Percentiles rank a stretch among this genome's conserved stretches.
Conservation (phyloP, 1,140 invertebrate species). For the Phenacoccus solenopsis region DNA sequence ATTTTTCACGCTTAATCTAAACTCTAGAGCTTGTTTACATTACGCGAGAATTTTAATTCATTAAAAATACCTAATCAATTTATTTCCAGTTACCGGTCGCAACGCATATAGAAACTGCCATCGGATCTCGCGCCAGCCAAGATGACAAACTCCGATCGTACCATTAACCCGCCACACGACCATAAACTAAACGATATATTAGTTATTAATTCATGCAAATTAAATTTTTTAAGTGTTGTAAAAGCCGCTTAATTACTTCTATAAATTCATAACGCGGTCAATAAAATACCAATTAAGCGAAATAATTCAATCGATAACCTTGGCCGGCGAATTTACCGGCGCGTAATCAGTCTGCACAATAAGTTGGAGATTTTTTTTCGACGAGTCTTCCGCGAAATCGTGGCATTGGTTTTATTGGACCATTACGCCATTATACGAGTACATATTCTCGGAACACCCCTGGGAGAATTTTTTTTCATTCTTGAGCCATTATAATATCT, state of each 20-base stretch:
- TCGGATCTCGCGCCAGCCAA: too few species aligned
- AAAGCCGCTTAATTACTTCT: background rate
- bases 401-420: background rate
- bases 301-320: background rate
- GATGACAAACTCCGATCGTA: too few species aligned
- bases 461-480: background rate
- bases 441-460: background rate
- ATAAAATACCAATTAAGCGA: background rate
- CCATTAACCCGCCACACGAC: too few species aligned
- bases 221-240: background rate
- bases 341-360: background rate
- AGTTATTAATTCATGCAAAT: background rate
- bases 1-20: too few species aligned
- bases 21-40: too few species aligned
- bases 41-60: too few species aligned
- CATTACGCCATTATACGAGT: background rate
- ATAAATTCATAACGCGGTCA: background rate
- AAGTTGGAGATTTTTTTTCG: background rate
- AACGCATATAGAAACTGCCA: too few species aligned
- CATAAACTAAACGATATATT: background rate
- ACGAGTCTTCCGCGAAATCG: background rate
- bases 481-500: background rate
- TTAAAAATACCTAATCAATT: too few species aligned
- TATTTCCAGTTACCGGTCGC: too few species aligned
- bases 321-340: background rate